Evolutionary conservation across 2,113 vertebrate species (phyloP).

Genomic region (Gopherus evgoodei): DNA sequence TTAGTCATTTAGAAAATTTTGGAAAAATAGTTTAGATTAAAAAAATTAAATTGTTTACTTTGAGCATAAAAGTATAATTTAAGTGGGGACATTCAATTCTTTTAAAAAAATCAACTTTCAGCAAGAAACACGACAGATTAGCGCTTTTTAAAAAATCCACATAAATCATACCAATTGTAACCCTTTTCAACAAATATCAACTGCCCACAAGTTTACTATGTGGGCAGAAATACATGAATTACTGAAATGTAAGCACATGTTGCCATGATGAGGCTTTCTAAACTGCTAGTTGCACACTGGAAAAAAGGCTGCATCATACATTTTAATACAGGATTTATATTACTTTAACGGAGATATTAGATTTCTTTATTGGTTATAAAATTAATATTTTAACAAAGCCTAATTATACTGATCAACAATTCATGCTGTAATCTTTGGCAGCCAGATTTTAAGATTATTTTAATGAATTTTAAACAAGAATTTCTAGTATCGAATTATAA

Average conservation of each 20-base stretch:
- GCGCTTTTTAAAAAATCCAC: neutral
- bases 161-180: neutral
- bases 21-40: neutral
- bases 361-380: slow-evolving; percentile 15
- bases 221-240: neutral
- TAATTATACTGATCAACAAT: neutral
- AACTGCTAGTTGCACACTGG: neutral
- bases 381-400: slow-evolving; percentile 28
- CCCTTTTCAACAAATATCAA: neutral
- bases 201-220: neutral
- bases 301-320: neutral
- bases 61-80: neutral
- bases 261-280: neutral
- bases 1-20: neutral
- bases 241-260: neutral
- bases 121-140: neutral
- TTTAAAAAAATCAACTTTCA: neutral
- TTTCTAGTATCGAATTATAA: neutral
- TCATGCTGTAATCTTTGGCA: slow-evolving; percentile 25
- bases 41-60: neutral
- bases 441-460: slow-evolving; percentile 15
- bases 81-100: neutral
- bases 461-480: slow-evolving; percentile 10
- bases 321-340: slow-evolving; percentile 27
- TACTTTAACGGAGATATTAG: neutral